These are phyloP conservation scores for Parthenolecanium corni DNA, from an alignment of 2,888 invertebrate species.

Conservation along the genomic window DNA sequence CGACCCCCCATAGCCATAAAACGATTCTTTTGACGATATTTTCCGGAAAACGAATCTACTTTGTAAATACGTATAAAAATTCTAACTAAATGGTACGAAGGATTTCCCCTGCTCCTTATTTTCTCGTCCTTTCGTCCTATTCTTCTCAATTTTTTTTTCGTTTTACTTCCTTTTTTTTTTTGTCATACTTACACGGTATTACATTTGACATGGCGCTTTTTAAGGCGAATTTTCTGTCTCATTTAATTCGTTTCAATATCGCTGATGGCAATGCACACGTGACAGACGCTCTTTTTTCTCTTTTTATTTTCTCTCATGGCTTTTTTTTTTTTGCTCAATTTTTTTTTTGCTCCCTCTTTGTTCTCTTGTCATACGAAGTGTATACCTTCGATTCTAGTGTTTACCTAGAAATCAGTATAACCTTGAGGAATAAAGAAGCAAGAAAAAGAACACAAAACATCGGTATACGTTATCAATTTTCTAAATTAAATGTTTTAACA, in stretches of 20 bases:
- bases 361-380: background rate
- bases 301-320: no score
- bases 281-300: constrained; percentile 7
- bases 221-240: constrained; percentile 19
- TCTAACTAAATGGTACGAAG: constrained; percentile 6
- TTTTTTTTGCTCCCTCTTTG: no score
- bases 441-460: background rate
- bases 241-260: constrained; percentile 21
- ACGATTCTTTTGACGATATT: constrained; percentile 16
- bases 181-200: constrained; percentile 1
- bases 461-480: constrained; percentile 11
- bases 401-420: constrained; percentile 5
- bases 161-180: no score
- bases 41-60: background rate
- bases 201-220: constrained; percentile 10
- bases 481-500: constrained; percentile 16
- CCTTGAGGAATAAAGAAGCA: background rate
- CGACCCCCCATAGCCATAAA: background rate
- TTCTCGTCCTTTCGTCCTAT: no score
- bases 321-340: no score
- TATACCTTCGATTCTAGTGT: constrained; percentile 1
- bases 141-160: no score
- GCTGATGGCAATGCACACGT: constrained; percentile 19
- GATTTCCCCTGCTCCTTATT: background rate
- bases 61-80: no score